Evolutionary conservation across 2,888 invertebrate species (phyloP), one percentile per base, ranked within the genome.

Genomic region (Brachynemurus nebulosus): DNA sequence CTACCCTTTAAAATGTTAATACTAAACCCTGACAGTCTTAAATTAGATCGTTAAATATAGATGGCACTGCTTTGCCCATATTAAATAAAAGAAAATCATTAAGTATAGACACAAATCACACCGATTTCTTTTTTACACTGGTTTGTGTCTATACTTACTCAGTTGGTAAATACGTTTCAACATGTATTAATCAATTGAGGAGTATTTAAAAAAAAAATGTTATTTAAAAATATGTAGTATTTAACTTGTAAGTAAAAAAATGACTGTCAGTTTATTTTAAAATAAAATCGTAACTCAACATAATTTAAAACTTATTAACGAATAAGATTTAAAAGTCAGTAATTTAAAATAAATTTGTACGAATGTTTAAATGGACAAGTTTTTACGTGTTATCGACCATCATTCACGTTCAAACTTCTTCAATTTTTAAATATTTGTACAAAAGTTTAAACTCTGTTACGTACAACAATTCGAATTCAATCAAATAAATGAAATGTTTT

Each of bases 201-300:
- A 14, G 9, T 25, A 12, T 25, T 19, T 20, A 40, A 40, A 40
- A 40, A 19, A 2, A n/a, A n/a, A n/a, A n/a, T n/a, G n/a, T 19
- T 40, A 40, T 23, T 40, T 25, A 25, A 40, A 40, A 40, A 8
- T 40, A 25, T 19, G 25, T 19, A 30, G 27, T 40, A 21, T 25
- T 25, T 27, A 40, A 53, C 54, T 53, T 58, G 59, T 59, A 58
- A 60, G 59, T 60, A 61, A 59, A 60, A 60, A 60, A 59, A 59
- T 61, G 59, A 58, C 60, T 61, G 60, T 59, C 60, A 57, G 53
- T 48, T 50, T 48, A 42, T 49, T 49, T 45, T 23, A 40, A 25
- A 18, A 18, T 14, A 19, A 25, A 25, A 40, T 40, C 40, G 40
- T 40, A 40, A 40, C 40, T 40, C 40, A 40, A 40, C 40, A 40